phyloP scores from a whole-genome alignment of 2,888 invertebrate genomes.

The Pachycephus smyrnensis region DNA sequence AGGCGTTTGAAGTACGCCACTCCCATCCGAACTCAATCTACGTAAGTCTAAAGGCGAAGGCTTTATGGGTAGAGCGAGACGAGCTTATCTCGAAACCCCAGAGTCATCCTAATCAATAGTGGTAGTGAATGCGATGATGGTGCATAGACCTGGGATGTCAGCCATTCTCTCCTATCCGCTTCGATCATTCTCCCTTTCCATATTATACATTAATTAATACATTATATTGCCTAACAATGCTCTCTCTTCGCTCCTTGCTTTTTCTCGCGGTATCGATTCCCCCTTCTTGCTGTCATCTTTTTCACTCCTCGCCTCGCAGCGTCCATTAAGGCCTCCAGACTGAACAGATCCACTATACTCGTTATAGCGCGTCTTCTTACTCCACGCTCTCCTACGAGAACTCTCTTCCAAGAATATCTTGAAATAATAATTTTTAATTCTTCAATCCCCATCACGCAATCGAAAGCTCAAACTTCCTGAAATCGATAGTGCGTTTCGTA shows the following conservation, averaged over 20 bases:
- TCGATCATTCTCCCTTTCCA: constrained; percentile 18
- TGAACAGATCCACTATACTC: background rate
- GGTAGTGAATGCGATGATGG: constrained; percentile 48
- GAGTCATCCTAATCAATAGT: constrained; percentile 63
- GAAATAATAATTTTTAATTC: background rate
- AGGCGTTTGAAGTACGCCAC: constrained; percentile 61
- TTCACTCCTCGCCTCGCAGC: background rate
- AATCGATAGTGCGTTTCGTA: background rate
- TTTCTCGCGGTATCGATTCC: background rate
- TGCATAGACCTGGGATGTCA: constrained; percentile 25
- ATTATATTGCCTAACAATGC: constrained; percentile 16
- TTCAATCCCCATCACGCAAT: background rate
- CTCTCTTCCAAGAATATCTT: background rate
- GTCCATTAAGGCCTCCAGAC: background rate
- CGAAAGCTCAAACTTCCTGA: background rate
- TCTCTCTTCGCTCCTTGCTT: constrained; percentile 3
- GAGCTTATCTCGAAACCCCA: constrained; percentile 53
- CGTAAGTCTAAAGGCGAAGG: constrained; percentile 40
- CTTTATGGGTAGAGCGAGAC: constrained; percentile 25
- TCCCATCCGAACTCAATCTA: constrained; percentile 63
- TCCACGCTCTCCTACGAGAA: background rate
- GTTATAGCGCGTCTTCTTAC: background rate
- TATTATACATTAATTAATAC: constrained; percentile 25
- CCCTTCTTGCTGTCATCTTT: background rate
- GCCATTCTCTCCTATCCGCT: background rate